Base-by-base conservation (phyloP, 2,113 vertebrate genomes). In the Pteronura brasiliensis region DNA sequence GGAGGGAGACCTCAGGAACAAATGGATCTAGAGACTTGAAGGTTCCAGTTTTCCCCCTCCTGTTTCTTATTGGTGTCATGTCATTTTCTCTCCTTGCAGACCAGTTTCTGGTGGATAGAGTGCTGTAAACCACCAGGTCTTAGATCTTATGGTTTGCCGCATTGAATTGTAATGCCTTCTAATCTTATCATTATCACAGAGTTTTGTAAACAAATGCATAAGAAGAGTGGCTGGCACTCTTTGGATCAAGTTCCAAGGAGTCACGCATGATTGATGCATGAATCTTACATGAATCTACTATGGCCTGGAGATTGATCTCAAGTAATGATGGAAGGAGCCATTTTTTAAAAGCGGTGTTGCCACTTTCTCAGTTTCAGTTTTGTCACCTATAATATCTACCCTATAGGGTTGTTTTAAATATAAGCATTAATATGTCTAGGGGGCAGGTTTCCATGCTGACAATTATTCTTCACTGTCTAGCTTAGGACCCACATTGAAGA, bases 71-170 rank as follows among this genome's bases (percentile, higher is more conserved):
- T 77, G 20, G 44, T 42, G 31, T 57, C 20, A n/a, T 29, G 36
- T 49, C n/a, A 4, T 77, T 69, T 65, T 59, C 74, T 79, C 34
- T 39, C 81, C 44, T 42, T 36, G 55, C 7, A 29, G 65, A 34
- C 42, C 31, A 21, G 65, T 8, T 42, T 72, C 42, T 52, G 27
- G 67, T 31, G n/a, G 36, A 21, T 0, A 52, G 49, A 72, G 15
- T 0, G 36, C 39, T 55, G 63, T 72, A 52, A 31, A 67, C 12
- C 2, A 20, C 49, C 3, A 6, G 49, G 57, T 39, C 80, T 82
- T 6, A 14, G 14, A 8, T 44, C 14, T 7, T 2, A 4, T 0
- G 2, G 13, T 44, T 47, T 0, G 2, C 10, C 36, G 23, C 7
- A 4, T 3, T 20, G 44, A 44, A n/a, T 29, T 0, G 3, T 3